Base-by-base conservation (phyloP, 1,140 invertebrate species). In the Palaemon carinicauda region DNA sequence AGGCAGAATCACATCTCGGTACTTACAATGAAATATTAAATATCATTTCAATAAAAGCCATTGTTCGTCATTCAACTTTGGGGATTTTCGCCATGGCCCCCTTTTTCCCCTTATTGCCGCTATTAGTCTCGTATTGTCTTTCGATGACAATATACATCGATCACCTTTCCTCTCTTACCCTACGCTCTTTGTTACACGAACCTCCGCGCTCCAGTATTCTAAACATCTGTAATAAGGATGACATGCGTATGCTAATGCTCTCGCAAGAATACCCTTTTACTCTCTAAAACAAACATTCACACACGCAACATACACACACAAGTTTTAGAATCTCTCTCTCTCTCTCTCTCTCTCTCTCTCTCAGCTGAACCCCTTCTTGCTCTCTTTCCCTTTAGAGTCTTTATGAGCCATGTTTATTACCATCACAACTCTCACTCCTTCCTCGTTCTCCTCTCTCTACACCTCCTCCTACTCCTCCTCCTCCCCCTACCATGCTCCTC, bases 351-450 rank as follows among this genome's bases (percentile, higher is more conserved):
- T 79, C 51, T 79, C 51, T 79, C 75, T 53, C 51, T 52, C 19
- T 27, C 69, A 65, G 56, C 56, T 21, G n/a, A n/a, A 65, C n/a
- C 56, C 65, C 29, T 31, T 69, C 65, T 24, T 31, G 12, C 65
- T 24, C 65, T 27, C 27, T 52, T 53, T 52, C 51, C 24, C 51
- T 54, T 53, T 41, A 24, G 51, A 79, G 50, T 79, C 41, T 79
- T 79, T 79, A 79, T 79, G 75, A 79, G 75, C 51, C 75, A 79
- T 79, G 75, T 79, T 79, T 79, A 79, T 81, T 65, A 81, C 60
- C 80, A 41, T 51, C 60, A 81, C 80, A 81, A 60, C 80, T 81
- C 80, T 81, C 60, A 56, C 80, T 60, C 60, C 29, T 54, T 41
- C 60, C 80, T 50, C 75, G 41, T 27, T 29, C 51, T 53, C 24